Evolutionary conservation across 2,888 invertebrate genomes (phyloP).

Genomic region (Sinopyrophorus schimmeli): DNA sequence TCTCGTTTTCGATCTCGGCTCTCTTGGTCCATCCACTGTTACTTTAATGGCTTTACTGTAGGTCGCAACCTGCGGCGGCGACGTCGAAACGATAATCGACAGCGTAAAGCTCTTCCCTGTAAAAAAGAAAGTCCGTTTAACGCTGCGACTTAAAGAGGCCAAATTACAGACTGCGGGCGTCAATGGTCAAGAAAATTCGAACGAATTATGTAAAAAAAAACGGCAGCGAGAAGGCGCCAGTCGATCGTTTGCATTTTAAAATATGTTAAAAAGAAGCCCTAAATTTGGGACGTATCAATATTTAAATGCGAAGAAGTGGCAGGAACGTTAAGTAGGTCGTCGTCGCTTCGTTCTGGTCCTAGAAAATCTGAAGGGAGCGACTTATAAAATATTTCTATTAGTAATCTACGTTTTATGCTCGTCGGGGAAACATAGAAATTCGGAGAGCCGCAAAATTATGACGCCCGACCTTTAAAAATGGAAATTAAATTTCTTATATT

Average conservation of each 20-base stretch:
- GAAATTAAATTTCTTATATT: constrained; percentile 12
- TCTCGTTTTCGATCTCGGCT: constrained; percentile 91
- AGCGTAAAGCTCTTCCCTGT: constrained; percentile 96
- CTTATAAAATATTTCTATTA: constrained; percentile 36
- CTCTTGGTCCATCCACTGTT: constrained; percentile 98
- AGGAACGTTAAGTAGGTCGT: no score
- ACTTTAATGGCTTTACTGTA: constrained; percentile 98
- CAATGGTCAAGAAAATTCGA: constrained; percentile 32
- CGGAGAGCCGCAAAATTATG: constrained; percentile 38
- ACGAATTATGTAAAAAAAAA: constrained; percentile 32
- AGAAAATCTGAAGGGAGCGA: constrained; percentile 18
- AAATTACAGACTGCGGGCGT: constrained; percentile 18
- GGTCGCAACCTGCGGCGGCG: constrained; percentile 95
- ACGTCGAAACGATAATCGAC: constrained; percentile 92
- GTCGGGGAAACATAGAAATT: constrained; percentile 35
- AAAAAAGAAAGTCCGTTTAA: constrained; percentile 41
- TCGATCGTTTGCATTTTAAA: constrained; percentile 28
- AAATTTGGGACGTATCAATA: no score
- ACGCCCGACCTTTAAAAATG: constrained; percentile 31
- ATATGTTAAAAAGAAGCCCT: constrained; percentile 20
- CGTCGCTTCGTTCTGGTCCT: constrained; percentile 6
- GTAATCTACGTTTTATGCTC: constrained; percentile 35
- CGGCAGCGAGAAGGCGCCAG: constrained; percentile 26
- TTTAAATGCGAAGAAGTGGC: no score
- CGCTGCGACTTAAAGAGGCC: not conserved